phyloP scores from a whole-genome alignment of 2,113 vertebrate genomes.

The Rousettus leschenaultii region DNA sequence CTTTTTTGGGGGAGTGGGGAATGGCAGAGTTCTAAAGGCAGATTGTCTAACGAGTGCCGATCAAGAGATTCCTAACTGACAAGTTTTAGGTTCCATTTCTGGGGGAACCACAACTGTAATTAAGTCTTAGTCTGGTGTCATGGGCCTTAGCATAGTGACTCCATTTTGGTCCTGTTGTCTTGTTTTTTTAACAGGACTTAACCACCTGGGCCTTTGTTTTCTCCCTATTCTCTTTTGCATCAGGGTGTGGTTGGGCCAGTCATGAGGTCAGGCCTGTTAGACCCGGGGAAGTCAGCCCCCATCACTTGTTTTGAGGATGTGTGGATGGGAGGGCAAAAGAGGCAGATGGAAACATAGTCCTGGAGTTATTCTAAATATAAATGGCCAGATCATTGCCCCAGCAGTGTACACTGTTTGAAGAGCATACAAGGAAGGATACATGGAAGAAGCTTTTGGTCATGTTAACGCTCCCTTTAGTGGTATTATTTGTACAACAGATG shows the following conservation, averaged over 20 bases:
- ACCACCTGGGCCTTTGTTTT: neutral
- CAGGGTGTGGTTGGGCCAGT: neutral
- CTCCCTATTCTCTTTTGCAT: neutral
- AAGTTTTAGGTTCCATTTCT: neutral
- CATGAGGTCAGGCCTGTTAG: neutral
- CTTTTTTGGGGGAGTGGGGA: neutral
- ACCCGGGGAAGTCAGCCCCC: neutral
- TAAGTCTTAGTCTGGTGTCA: neutral
- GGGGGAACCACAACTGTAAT: neutral
- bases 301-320: neutral
- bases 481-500: constrained; percentile 69
- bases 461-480: constrained; percentile 56
- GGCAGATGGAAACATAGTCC: rapidly evolving
- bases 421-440: neutral
- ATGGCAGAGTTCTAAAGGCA: neutral
- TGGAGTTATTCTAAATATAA: neutral
- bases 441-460: constrained; percentile 20
- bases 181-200: neutral
- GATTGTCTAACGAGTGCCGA: too few relatives aligned
- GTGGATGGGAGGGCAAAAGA: neutral
- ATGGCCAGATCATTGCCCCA: neutral
- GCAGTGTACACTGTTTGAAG: neutral
- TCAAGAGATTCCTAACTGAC: neutral
- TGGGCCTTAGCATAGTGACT: neutral
- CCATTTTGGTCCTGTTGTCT: neutral